Percentiles rank a stretch among this genome's conserved stretches.
These are phyloP conservation scores for Drosophila subpulchrella DNA, from an alignment of 1,140 invertebrate species.

Conservation along the genomic window DNA sequence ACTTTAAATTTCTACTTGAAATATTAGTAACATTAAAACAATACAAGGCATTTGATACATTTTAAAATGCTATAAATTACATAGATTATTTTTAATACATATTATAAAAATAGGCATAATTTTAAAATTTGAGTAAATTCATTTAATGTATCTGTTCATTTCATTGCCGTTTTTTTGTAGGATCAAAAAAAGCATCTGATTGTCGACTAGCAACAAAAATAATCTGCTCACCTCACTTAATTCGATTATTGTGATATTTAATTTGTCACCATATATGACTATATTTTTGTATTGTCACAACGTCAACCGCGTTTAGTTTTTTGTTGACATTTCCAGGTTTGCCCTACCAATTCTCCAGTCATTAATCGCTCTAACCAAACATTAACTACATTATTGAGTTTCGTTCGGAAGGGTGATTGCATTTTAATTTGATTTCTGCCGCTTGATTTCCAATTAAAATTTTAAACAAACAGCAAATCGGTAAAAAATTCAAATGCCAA, in stretches of 20 bases:
- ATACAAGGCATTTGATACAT: background rate
- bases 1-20: too few relatives aligned
- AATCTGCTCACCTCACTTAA: background rate
- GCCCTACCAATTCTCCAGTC: conserved; percentile 52
- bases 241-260: conserved; percentile 46
- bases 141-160: background rate
- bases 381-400: conserved; percentile 53
- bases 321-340: conserved; percentile 59
- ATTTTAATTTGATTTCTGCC: conserved; percentile 65
- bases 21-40: background rate
- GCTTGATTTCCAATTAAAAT: conserved; percentile 64
- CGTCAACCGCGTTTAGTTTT: conserved; percentile 11
- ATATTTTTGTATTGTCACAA: conserved; percentile 37
- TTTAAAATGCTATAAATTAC: too few relatives aligned
- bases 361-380: conserved; percentile 56
- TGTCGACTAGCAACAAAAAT: background rate
- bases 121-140: too few relatives aligned
- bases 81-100: background rate
- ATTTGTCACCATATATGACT: conserved; percentile 22
- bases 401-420: conserved; percentile 36
- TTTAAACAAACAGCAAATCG: conserved; percentile 58
- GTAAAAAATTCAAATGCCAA: conserved; percentile 28
- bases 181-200: background rate
- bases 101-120: background rate
- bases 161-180: background rate